These are phyloP conservation scores for Poeciliopsis turneri DNA, from an alignment of 2,797 vertebrate genomes.

Conservation along the genomic window DNA sequence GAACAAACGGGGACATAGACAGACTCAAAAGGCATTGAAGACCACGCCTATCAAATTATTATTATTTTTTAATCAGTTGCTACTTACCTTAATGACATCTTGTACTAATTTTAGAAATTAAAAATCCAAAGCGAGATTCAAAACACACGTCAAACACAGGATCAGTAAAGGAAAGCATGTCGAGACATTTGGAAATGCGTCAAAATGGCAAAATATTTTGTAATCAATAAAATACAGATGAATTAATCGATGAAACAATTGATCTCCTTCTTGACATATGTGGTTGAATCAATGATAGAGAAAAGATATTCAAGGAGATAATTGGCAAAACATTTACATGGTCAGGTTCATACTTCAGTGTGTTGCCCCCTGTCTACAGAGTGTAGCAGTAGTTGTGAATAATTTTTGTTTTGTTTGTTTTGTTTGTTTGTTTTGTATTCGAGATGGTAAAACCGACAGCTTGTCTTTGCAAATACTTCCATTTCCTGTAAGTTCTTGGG, in stretches of 20 bases:
- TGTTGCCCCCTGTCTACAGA: neutral
- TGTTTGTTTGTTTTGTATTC: too few species aligned
- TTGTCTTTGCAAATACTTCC: neutral
- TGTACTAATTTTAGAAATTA: neutral
- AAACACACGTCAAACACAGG: neutral
- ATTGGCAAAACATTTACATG: neutral
- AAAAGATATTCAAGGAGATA: neutral
- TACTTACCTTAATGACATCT: neutral
- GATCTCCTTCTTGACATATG: neutral
- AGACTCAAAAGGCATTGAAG: neutral
- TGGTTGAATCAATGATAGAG: neutral
- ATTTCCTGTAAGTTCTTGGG: neutral
- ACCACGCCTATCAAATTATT: neutral
- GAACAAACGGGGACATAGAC: neutral
- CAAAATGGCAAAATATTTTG: neutral
- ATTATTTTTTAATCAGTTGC: neutral
- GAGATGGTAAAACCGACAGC: neutral
- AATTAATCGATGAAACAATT: neutral
- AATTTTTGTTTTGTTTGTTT: neutral
- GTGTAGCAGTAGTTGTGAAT: neutral
- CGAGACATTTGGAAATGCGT: neutral
- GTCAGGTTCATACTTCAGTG: neutral
- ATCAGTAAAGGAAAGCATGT: neutral
- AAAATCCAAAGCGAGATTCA: neutral
- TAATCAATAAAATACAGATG: neutral